A percentile compares a stretch with the other conserved stretches of the same genome.
phyloP scores from a whole-genome alignment of 2,113 vertebrate genomes.

The Mastomys natalensis region DNA sequence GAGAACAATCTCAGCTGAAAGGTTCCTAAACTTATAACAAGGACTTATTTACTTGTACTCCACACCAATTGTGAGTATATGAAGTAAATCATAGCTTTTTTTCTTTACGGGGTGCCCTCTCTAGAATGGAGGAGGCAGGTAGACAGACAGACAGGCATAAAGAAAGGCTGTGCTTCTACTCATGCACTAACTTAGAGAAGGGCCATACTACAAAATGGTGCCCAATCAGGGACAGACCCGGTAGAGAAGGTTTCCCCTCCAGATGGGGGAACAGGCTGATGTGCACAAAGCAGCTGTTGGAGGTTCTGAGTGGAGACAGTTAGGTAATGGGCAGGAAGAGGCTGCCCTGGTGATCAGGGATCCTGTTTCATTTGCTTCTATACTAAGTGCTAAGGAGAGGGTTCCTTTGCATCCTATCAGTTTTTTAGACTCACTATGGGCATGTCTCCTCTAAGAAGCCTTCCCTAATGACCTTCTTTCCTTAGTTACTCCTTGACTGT shows the following conservation, averaged over 20 bases:
- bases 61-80: background rate
- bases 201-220: background rate
- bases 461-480: background rate
- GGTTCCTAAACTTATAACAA: background rate
- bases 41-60: background rate
- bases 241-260: background rate
- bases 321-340: background rate
- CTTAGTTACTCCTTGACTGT: background rate
- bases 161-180: background rate
- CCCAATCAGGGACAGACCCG: background rate
- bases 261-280: background rate
- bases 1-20: background rate
- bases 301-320: background rate
- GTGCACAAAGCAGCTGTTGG: background rate
- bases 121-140: background rate
- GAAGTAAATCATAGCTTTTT: background rate
- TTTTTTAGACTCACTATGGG: background rate
- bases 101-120: background rate
- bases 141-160: background rate
- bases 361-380: background rate
- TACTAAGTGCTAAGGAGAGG: background rate
- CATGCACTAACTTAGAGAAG: background rate
- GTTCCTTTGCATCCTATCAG: background rate
- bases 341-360: background rate
- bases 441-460: background rate